Base-by-base conservation (phyloP, 2,113 vertebrate genomes). In the Festucalex cinctus region DNA sequence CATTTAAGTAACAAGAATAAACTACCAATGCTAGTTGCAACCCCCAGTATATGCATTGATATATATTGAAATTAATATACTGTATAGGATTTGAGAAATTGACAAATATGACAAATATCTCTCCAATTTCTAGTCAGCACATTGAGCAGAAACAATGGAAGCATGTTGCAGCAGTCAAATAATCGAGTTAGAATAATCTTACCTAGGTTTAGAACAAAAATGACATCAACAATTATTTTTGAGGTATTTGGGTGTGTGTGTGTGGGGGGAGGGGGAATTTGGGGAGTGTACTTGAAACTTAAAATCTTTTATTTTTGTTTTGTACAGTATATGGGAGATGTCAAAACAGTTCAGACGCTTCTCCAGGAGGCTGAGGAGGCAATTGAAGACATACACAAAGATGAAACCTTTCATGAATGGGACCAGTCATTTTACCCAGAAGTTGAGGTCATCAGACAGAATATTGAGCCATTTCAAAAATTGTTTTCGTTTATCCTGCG, bases 401-500 rank as follows among this genome's bases (percentile, higher is more conserved):
- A 98, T 83, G 96, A 98, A 69, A 62, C 51, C 26, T 92, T 99
- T 77, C 94, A 94, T 3, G 85, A 93, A 41, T 91, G 86, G 93
- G 93, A 95, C 1, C 59, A 53, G 48, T 94, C 91, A 22, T 83
- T 62, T 26, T 98, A 96, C 83, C 94, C 95, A 73, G 87, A 94
- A 61, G 85, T 98, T 60, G 91, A 89, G 8, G 77, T 83, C 24
- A 82, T 98, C 74, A 96, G 91, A 92, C 84, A 88, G 75, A 91
- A 79, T 19, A 92, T 93, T 69, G 94, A 96, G 14, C 94, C 92
- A 0, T 98, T 93, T 83, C 94, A 96, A 72, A 97, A 94, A 81
- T 88, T 98, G 65, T 98, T 98, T 89, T 90, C 78, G 74, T 83
- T 95, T 61, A 89, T 96, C 69, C 66, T 95, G 56, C 96, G 90